These are phyloP conservation scores for Trissolcus brochymenae DNA, from an alignment of 2,888 invertebrate genomes.

Conservation along the genomic window DNA sequence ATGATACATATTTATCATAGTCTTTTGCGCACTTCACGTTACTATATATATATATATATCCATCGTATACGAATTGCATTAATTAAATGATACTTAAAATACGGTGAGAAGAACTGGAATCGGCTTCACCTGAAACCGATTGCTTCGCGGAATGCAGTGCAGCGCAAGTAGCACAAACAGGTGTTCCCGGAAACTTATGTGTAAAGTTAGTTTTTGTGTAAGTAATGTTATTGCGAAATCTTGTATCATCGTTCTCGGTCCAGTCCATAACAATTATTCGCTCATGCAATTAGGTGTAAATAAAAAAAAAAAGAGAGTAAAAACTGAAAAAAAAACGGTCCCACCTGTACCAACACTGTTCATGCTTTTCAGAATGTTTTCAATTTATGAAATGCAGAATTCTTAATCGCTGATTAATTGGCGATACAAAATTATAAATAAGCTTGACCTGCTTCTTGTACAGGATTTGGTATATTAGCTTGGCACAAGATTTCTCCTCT, in stretches of 20 bases:
- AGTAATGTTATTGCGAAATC: conserved; percentile 57
- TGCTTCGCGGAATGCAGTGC: conserved; percentile 37
- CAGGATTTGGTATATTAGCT: too few relatives aligned
- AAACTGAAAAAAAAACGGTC: too few relatives aligned
- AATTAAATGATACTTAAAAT: conserved; percentile 32
- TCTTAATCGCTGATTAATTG: too few relatives aligned
- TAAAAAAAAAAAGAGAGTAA: too few relatives aligned
- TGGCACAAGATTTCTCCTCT: too few relatives aligned
- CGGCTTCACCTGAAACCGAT: conserved; percentile 30
- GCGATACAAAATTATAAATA: too few relatives aligned
- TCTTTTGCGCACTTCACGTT: background rate
- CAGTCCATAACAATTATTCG: conserved; percentile 52
- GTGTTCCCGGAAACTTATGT: conserved; percentile 63
- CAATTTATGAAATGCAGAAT: too few relatives aligned
- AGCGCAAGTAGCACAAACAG: conserved; percentile 56
- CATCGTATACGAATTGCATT: conserved; percentile 34
- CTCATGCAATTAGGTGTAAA: too few relatives aligned
- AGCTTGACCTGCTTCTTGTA: too few relatives aligned
- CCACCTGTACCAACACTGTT: too few relatives aligned
- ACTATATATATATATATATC: conserved; percentile 17
- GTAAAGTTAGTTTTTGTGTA: conserved; percentile 59
- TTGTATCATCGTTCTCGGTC: conserved; percentile 29
- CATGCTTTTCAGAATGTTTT: too few relatives aligned
- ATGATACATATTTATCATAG: background rate
- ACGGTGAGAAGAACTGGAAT: conserved; percentile 41